Base-by-base conservation (phyloP, 2,113 vertebrate species). In the Montifringilla adamsi region DNA sequence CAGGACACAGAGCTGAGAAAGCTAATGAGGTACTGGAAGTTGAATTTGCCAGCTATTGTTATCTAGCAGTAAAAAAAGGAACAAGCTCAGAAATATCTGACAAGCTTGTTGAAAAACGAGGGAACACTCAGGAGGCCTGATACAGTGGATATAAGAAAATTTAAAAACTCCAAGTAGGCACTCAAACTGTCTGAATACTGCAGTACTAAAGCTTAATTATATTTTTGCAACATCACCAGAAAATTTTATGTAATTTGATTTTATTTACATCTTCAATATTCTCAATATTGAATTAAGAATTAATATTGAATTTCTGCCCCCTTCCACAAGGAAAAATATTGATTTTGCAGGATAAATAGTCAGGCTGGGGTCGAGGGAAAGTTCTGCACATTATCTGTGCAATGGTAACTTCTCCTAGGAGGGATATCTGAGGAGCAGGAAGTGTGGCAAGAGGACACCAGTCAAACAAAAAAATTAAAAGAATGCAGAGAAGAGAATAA, bases 251-350 rank as follows among this genome's bases (percentile, higher is more conserved):
- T 24, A 30, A 67, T 88, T 89, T 92, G 28, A 59, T 80, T 92
- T 95, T 86, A 90, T 95, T 92, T 92, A 86, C 75, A 87, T 87
- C 87, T 89, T 84, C 69, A 63, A 70, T 90, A 90, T 76, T 69
- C 49, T 73, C n/a, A 90, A 23, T 87, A 86, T 90, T 77, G 86
- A 85, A 80, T 94, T 94, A 87, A 87, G 68, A 81, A 89, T 73
- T 44, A 93, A 49, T 94, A 89, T 86, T 84, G 77, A 73, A 84
- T 93, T 88, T 94, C 50, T 92, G 47, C 26, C 56, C 43, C 33
- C 67, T 87, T 76, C 50, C 75, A 70, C 39, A 47, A 41, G 63
- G 56, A 77, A 23, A 12, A 43, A 77, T 74, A 95, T 80, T 88
- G 76, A 92, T 94, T 94, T 92, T 70, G 16, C 63, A 86, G 91